phyloP scores from a whole-genome alignment of 2,888 invertebrate genomes.

The Andrena praecox region DNA sequence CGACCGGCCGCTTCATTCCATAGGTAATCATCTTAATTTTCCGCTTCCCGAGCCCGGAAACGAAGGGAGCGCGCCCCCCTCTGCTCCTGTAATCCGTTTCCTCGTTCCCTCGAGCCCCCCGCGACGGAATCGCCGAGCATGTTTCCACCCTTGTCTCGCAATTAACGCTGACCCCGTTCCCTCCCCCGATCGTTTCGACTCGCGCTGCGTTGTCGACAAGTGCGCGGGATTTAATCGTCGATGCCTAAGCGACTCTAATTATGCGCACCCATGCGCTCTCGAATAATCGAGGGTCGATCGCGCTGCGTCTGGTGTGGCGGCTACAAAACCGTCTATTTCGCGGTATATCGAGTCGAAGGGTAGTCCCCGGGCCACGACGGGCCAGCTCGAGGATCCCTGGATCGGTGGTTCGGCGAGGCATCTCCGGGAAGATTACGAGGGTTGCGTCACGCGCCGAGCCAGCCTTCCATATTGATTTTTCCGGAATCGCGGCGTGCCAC shows the following conservation, averaged over 20 bases:
- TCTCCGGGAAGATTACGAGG: slow-evolving; percentile 16
- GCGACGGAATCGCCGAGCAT: slow-evolving; percentile 29
- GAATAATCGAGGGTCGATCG: neutral
- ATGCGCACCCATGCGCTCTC: neutral
- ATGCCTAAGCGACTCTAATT: slow-evolving; percentile 1
- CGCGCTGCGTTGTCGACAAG: neutral
- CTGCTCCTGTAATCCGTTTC: slow-evolving; percentile 43
- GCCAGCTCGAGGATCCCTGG: slow-evolving; percentile 7
- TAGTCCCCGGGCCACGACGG: neutral
- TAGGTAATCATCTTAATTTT: slow-evolving; percentile 68
- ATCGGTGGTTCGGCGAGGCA: neutral
- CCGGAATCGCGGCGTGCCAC: slow-evolving; percentile 12
- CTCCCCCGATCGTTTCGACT: slow-evolving; percentile 39
- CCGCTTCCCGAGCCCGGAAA: slow-evolving; percentile 62
- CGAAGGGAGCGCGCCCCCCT: slow-evolving; percentile 25
- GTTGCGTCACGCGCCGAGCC: slow-evolving; percentile 11
- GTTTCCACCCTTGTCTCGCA: slow-evolving; percentile 50
- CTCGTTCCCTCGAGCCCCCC: slow-evolving; percentile 22
- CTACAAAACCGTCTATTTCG: neutral
- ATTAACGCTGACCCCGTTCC: slow-evolving; percentile 46
- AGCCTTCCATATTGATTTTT: slow-evolving; percentile 41
- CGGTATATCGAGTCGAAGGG: neutral
- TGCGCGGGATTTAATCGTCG: slow-evolving; percentile 13
- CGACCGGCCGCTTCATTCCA: slow-evolving; percentile 54
- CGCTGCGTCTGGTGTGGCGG: neutral